phyloP scores from a whole-genome alignment of 2,113 vertebrate genomes.

The Galbula dea region DNA sequence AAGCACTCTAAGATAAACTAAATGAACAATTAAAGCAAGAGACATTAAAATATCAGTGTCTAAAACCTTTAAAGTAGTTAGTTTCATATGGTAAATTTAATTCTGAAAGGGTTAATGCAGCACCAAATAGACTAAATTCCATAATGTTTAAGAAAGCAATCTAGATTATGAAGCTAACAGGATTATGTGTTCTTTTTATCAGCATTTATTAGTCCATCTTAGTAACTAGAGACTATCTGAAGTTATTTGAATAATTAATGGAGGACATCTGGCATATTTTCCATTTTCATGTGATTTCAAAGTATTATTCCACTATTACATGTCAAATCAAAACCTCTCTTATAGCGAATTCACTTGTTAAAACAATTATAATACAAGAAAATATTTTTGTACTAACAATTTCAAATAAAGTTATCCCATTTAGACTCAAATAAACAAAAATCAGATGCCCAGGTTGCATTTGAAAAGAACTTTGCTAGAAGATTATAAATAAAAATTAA shows the following conservation, averaged over 20 bases:
- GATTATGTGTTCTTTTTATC: neutral
- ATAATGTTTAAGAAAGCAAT: neutral
- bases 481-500: neutral
- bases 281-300: neutral
- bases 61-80: neutral
- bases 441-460: neutral
- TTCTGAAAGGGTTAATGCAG: neutral
- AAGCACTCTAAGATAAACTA: neutral
- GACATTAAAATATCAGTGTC: neutral
- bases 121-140: neutral
- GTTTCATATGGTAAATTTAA: neutral
- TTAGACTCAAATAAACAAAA: neutral
- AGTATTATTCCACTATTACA: neutral
- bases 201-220: neutral
- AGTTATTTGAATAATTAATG: neutral
- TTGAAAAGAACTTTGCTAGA: neutral
- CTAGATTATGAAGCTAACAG: neutral
- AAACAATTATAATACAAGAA: neutral
- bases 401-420: neutral
- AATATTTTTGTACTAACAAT: neutral
- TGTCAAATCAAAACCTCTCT: neutral
- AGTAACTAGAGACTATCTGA: neutral
- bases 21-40: neutral
- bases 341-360: neutral
- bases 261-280: neutral